A percentile compares a stretch with the other conserved stretches of the same genome.
These are phyloP conservation scores for Luperina nickerlii DNA, from an alignment of 2,888 invertebrate species.

Conservation along the genomic window DNA sequence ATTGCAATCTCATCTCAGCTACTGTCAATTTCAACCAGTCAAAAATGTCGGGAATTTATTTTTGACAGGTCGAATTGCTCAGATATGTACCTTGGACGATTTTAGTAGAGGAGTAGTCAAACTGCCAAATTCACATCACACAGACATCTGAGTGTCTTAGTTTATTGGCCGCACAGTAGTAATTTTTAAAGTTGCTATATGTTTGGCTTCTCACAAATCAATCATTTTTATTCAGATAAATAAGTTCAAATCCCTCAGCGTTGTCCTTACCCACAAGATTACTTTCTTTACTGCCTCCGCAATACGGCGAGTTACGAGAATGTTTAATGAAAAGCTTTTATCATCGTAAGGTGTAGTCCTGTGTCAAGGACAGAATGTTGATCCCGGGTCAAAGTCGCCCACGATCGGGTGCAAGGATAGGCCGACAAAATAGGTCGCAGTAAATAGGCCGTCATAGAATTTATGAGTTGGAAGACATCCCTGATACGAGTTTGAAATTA, in stretches of 20 bases:
- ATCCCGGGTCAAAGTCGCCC: slow-evolving; percentile 65
- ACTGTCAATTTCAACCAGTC: no score
- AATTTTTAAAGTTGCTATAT: not conserved
- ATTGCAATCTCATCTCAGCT: no score
- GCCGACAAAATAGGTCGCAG: slow-evolving; percentile 64
- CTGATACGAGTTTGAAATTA: slow-evolving; percentile 29
- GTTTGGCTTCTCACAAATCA: not conserved
- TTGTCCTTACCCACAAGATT: not conserved
- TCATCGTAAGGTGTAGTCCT: not conserved
- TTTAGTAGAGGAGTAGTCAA: not conserved
- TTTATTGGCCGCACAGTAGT: no score
- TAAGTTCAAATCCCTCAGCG: not conserved
- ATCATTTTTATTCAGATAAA: not conserved
- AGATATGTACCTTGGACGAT: not conserved
- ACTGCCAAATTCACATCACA: not conserved
- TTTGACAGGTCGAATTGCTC: no score
- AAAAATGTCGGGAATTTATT: no score
- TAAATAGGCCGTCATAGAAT: slow-evolving; percentile 48
- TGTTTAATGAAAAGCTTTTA: slow-evolving; percentile 37
- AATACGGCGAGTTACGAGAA: not conserved
- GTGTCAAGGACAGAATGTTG: slow-evolving; percentile 60
- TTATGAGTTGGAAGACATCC: slow-evolving; percentile 11
- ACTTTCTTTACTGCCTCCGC: not conserved
- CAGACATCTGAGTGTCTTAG: not conserved
- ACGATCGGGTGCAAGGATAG: slow-evolving; percentile 66